Evolutionary conservation across 1,140 invertebrate genomes (phyloP), one percentile per base, ranked within the genome.

Genomic region (Kradibia gibbosae): DNA sequence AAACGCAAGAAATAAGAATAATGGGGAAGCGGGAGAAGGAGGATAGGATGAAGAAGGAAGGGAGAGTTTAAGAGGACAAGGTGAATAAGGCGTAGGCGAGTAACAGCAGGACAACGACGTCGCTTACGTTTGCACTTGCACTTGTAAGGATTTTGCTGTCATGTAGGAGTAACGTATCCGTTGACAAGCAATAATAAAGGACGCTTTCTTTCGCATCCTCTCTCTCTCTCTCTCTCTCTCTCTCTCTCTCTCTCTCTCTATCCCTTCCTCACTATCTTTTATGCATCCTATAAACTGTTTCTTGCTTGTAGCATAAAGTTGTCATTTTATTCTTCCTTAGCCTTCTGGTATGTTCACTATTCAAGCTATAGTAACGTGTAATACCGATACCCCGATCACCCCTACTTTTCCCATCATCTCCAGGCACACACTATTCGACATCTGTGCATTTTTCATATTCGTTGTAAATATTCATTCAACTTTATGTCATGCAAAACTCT

Each of bases 61-160:
- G 73, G 53, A 77, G 39, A 70, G 39, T 11, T 1, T 36, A 17
- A 70, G 17, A 45, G 8, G 8, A 28, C 20, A 28, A 72, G 39
- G 62, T 48, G 48, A 71, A n/a, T 17, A 48, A 55, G 31, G 39
- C 67, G 20, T 42, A 22, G n/a, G 67, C 36, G 67, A 71, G 39
- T 42, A 39, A 22, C 39, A 81, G 53, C 65, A 81, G 55, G 42
- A 72, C 34, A 34, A 74, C 70, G 79, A 75, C 36, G 48, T 8
- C 50, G 67, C 25, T 20, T 53, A 11, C n/a, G n/a, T n/a, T 55
- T 20, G 48, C 31, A 50, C 72, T 67, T 55, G 53, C 62, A 76
- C 80, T 76, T 48, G 72, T 76, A 67, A 65, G 60, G 45, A 76
- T 78, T 82, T 75, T 67, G 11, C 67, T 62, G 36, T 74, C 55